A percentile compares a stretch with the other conserved stretches of the same genome.
phyloP scores from a whole-genome alignment of 2,888 invertebrate species.

The Phengaris arion region DNA sequence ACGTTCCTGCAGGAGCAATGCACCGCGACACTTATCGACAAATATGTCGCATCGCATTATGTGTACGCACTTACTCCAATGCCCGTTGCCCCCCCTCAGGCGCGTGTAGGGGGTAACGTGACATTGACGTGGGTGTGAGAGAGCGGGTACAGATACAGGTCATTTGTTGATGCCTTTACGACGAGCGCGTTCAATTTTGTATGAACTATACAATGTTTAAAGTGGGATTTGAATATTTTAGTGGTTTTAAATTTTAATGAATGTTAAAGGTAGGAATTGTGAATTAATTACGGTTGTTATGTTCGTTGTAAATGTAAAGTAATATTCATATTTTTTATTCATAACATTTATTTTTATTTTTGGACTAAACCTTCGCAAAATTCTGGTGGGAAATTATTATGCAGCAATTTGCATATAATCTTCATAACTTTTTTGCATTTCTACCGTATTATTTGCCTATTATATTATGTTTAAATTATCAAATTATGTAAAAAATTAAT shows the following conservation, averaged over 20 bases:
- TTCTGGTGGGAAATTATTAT: not conserved
- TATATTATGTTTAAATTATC: not conserved
- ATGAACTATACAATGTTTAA: not conserved
- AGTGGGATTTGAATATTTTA: conserved; percentile 1
- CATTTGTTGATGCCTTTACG: conserved; percentile 21
- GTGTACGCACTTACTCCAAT: conserved; percentile 54
- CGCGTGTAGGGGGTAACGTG: conserved; percentile 42
- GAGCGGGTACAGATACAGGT: conserved; percentile 42
- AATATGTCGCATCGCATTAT: not conserved
- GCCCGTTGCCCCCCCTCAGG: conserved; percentile 49
- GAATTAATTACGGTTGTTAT: not conserved
- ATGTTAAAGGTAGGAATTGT: not conserved
- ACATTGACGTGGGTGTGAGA: conserved; percentile 61
- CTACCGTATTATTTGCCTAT: not conserved
- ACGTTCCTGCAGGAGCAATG: too few species aligned
- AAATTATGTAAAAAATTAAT: too few species aligned
- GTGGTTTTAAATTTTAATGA: not conserved
- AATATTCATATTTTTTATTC: not conserved
- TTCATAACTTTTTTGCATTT: not conserved
- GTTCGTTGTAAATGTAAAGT: not conserved
- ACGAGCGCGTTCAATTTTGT: not conserved
- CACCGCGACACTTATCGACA: too few species aligned
- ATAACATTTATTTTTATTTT: not conserved
- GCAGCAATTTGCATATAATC: not conserved
- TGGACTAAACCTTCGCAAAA: not conserved